Conservation (phyloP, 2,888 invertebrate genomes). For the Brachyptera putata region DNA sequence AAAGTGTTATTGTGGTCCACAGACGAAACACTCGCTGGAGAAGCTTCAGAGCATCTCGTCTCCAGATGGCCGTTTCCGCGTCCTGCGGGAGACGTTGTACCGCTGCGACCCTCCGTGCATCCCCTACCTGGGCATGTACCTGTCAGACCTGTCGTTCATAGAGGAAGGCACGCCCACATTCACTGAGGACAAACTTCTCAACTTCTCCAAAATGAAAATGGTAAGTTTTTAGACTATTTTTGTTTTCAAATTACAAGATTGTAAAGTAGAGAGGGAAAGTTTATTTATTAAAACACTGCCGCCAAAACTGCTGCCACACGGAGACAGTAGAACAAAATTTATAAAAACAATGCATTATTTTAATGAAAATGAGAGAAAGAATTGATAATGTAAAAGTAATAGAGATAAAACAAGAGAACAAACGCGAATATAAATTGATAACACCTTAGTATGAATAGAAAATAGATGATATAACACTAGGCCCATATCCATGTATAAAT, state of each 20-base stretch:
- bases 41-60: conserved; percentile 81
- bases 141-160: conserved; percentile 87
- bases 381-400: too few species aligned
- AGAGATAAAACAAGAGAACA: too few species aligned
- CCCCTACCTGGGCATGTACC: conserved; percentile 82
- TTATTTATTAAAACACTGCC: too few species aligned
- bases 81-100: conserved; percentile 80
- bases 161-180: conserved; percentile 90
- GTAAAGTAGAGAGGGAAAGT: too few species aligned
- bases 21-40: conserved; percentile 85
- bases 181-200: conserved; percentile 81
- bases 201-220: conserved; percentile 95
- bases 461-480: too few species aligned
- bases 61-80: conserved; percentile 83
- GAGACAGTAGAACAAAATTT: too few species aligned
- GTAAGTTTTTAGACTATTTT: conserved; percentile 49
- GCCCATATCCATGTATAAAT: too few species aligned
- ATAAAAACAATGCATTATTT: too few species aligned
- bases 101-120: conserved; percentile 86
- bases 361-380: too few species aligned
- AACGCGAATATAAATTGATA: too few species aligned
- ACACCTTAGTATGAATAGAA: too few species aligned
- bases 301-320: too few species aligned
- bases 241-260: background rate
- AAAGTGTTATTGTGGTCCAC: conserved; percentile 42